These are phyloP conservation scores for Albula goreensis DNA, from an alignment of 2,113 vertebrate species.

Conservation along the genomic window DNA sequence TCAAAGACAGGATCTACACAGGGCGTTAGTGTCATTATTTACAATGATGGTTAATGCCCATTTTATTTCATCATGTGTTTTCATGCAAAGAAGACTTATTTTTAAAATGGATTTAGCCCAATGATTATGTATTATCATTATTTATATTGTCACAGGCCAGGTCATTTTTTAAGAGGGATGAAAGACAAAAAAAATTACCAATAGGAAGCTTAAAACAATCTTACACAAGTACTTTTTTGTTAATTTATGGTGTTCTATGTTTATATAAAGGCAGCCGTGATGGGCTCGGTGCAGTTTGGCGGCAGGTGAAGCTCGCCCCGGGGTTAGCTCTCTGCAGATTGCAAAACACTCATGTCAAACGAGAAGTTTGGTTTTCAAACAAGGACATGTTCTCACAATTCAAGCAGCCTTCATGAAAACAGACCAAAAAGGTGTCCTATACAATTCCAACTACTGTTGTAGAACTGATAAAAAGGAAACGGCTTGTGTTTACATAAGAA, in stretches of 20 bases:
- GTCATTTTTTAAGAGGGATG: constrained; percentile 17
- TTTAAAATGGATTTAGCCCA: constrained; percentile 42
- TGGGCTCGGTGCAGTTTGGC: constrained; percentile 39
- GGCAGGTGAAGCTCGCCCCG: constrained; percentile 25
- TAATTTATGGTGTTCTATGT: constrained; percentile 29
- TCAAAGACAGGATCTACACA: no score
- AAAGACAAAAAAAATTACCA: constrained; percentile 26
- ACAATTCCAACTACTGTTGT: constrained; percentile 7
- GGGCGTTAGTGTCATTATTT: constrained; percentile 19
- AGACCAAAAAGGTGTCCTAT: constrained; percentile 2
- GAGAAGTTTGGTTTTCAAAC: constrained; percentile 14
- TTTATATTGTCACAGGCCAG: constrained; percentile 26
- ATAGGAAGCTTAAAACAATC: constrained; percentile 11
- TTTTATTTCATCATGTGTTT: constrained; percentile 35
- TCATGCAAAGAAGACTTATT: constrained; percentile 27
- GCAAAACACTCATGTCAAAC: constrained; percentile 36
- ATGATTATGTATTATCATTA: constrained; percentile 36
- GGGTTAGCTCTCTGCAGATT: constrained; percentile 40
- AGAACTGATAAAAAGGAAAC: not conserved
- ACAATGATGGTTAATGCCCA: constrained; percentile 42
- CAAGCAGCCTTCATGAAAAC: not conserved
- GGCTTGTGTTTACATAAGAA: not conserved
- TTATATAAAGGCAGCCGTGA: constrained; percentile 42
- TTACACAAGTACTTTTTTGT: constrained; percentile 15
- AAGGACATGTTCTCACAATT: constrained; percentile 30